Base-by-base conservation (phyloP, 2,113 vertebrate genomes). In the Ahaetulla prasina region DNA sequence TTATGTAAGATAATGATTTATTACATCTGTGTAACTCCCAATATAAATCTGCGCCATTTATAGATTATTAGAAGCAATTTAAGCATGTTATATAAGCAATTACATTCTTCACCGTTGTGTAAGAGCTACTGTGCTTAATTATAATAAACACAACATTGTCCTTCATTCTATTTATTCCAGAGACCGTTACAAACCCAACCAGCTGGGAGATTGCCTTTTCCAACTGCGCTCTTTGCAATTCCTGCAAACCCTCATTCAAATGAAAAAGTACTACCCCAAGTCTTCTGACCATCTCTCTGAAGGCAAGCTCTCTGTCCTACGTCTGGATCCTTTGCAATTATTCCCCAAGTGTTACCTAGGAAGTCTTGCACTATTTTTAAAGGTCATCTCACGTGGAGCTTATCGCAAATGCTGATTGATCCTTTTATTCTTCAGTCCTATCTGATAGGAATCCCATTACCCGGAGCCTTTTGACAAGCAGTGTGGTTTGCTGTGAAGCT, bases 341-440 rank as follows among this genome's bases (percentile, higher is more conserved):
- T 89, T 89, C 53, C 74, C 74, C 30, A 52, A 60, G 30, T 89
- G 45, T 60, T 89, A 54, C 53, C 49, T 60, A 84, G 88, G 88
- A 47, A 85, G 88, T 50, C 53, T 85, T 60, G 92, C n/a, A 1
- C 89, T 60, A 2, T 55, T 85, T 85, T 92, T 60, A 89, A 89
- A 92, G 92, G 92, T 89, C 74, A 92, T 47, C 85, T 92, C 68
- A 60, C 68, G 50, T 60, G 74, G 92, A 60, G 88, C 53, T 92
- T 57, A 92, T 92, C 53, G 4, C 14, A 30, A 39, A 89, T 92
- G 53, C 68, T 85, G 88, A 89, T 85, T 92, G 92, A 92, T 89
- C 74, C 53, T 92, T 89, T 85, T 89, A 85, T 92, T 89, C 88
- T 85, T 49, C 53, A 50, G 43, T 57, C 39, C 68, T 74, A 50